These are phyloP conservation scores for Heliconius hortense DNA, from an alignment of 2,888 invertebrate genomes.

Conservation along the genomic window DNA sequence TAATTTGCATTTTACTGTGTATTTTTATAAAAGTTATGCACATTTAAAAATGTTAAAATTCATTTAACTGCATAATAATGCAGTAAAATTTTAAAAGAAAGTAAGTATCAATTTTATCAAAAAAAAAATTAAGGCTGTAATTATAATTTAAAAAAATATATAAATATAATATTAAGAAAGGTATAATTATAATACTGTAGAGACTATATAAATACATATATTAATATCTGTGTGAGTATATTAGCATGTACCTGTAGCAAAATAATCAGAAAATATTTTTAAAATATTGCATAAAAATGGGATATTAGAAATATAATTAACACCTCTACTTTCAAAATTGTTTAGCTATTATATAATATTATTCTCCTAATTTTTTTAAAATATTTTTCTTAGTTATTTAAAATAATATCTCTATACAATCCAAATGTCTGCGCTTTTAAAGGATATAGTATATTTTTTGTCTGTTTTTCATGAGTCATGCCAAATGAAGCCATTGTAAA, in stretches of 20 bases:
- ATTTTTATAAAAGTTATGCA: not conserved
- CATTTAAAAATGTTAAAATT: not conserved
- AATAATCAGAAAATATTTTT: not conserved
- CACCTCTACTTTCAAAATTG: not conserved
- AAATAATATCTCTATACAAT: not conserved
- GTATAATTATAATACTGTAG: too few species aligned
- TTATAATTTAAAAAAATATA: too few species aligned
- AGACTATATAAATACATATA: too few species aligned
- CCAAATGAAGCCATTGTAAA: constrained; percentile 47
- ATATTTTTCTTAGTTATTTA: not conserved
- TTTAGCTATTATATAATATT: constrained; percentile 16
- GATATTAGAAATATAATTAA: not conserved
- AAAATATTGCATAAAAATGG: not conserved
- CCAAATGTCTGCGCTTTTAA: constrained; percentile 6
- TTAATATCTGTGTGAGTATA: too few species aligned
- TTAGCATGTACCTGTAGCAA: not conserved
- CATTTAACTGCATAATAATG: not conserved
- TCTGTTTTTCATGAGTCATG: constrained; percentile 59
- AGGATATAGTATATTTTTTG: constrained; percentile 44
- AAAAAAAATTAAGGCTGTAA: not conserved
- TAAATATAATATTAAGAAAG: too few species aligned
- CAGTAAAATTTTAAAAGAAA: not conserved
- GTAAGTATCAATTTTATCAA: too few species aligned
- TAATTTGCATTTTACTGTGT: not conserved
- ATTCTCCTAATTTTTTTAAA: not conserved